A percentile compares a stretch with the other conserved stretches of the same genome.
phyloP scores from a whole-genome alignment of 2,888 invertebrate genomes.

The Pelosia muscerda region DNA sequence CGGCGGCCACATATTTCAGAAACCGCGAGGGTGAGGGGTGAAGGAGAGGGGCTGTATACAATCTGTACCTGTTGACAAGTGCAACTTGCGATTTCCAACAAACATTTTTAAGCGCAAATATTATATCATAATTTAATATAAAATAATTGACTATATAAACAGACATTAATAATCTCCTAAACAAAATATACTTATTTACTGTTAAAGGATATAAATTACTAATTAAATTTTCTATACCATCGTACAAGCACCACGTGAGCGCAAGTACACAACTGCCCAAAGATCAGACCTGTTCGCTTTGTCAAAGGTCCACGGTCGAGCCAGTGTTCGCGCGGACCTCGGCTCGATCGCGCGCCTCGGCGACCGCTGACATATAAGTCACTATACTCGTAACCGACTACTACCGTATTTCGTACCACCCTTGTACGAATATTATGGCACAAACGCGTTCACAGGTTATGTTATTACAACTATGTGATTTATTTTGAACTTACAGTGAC shows the following conservation, averaged over 20 bases:
- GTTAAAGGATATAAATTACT: not conserved
- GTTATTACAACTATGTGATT: not conserved
- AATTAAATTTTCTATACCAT: conserved; percentile 17
- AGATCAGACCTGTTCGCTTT: conserved; percentile 62
- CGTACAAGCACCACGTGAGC: conserved; percentile 47
- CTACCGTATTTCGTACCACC: conserved; percentile 22
- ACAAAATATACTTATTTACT: not conserved
- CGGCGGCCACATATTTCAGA: no score
- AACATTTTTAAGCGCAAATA: no score
- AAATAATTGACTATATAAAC: no score
- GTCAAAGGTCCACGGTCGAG: conserved; percentile 72
- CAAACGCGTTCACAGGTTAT: not conserved
- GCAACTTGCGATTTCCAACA: no score
- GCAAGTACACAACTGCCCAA: conserved; percentile 39
- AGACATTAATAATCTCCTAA: not conserved
- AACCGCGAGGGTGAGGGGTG: no score
- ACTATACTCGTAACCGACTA: conserved; percentile 2
- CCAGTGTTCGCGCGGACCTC: conserved; percentile 75
- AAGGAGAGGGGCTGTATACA: no score
- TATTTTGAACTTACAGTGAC: not conserved
- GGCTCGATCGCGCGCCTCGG: conserved; percentile 68
- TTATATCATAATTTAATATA: no score
- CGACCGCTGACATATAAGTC: conserved; percentile 22
- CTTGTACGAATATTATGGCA: not conserved
- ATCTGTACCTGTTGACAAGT: no score